Evolutionary conservation across 2,797 vertebrate species (phyloP).

Genomic region (Dromococcyx pavoninus): DNA sequence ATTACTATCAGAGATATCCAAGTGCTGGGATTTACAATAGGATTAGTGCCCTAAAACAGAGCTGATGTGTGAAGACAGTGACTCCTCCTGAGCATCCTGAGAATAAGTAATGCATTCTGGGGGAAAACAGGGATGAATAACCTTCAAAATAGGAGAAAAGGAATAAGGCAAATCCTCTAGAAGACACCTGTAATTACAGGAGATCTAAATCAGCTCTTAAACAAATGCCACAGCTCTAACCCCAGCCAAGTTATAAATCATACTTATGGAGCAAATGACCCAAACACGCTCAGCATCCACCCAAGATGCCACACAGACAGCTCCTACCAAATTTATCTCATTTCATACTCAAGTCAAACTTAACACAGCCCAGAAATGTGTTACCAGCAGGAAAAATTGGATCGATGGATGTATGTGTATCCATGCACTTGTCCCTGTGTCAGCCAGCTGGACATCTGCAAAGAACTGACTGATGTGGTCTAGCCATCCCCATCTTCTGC

Average conservation of each 20-base stretch:
- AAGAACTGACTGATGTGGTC: background rate
- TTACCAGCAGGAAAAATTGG: background rate
- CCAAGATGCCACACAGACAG: background rate
- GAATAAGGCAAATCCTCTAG: background rate
- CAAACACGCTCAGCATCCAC: background rate
- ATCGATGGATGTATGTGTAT: background rate
- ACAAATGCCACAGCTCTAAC: background rate
- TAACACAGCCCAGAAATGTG: background rate
- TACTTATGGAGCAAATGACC: background rate
- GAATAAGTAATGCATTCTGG: background rate
- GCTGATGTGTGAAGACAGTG: background rate
- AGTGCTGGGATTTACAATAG: background rate
- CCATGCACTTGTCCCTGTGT: background rate
- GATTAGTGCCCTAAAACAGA: slow-evolving; percentile 15
- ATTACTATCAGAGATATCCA: background rate
- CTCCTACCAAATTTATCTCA: background rate
- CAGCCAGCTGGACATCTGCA: background rate
- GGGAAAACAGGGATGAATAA: background rate
- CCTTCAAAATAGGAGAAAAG: background rate
- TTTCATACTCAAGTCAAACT: background rate
- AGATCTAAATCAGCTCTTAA: background rate
- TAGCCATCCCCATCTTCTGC: background rate
- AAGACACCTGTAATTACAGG: background rate
- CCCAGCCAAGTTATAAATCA: background rate
- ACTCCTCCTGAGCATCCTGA: background rate